phyloP scores from a whole-genome alignment of 2,113 vertebrate species.

The Dermatemys mawii region DNA sequence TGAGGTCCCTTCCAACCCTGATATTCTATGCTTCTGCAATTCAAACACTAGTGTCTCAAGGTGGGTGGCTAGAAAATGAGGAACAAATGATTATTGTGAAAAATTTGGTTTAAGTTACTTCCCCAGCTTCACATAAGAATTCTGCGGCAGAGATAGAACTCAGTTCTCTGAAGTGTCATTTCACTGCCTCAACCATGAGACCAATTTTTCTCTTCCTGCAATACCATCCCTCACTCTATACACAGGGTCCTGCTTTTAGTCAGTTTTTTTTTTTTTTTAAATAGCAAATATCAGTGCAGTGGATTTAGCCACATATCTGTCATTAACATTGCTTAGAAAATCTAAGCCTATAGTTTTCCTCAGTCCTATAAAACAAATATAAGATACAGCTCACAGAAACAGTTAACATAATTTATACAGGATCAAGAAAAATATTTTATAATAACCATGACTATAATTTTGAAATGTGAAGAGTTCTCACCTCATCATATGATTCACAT shows the following conservation, averaged over 20 bases:
- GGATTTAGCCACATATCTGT: neutral
- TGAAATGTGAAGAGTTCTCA: slow-evolving; percentile 70
- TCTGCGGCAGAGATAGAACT: neutral
- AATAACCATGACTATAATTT: neutral
- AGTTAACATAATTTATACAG: neutral
- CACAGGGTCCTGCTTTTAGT: neutral
- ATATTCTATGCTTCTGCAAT: neutral
- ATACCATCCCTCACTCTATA: neutral
- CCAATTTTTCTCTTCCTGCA: neutral
- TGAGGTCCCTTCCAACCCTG: too few species aligned
- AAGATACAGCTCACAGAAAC: neutral
- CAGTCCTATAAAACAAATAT: neutral
- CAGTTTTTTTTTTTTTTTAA: neutral
- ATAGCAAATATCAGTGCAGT: neutral
- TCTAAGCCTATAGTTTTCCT: neutral
- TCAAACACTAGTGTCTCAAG: neutral
- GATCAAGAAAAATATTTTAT: neutral
- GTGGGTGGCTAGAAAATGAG: neutral
- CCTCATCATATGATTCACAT: slow-evolving; percentile 94
- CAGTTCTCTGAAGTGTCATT: neutral
- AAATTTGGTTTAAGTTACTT: neutral
- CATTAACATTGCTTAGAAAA: neutral
- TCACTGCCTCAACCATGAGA: neutral
- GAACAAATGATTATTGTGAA: neutral
- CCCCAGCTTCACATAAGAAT: neutral